Evolutionary conservation across 1,140 invertebrate genomes (phyloP), one percentile per base, ranked within the genome.

Genomic region (Penaeus indicus): DNA sequence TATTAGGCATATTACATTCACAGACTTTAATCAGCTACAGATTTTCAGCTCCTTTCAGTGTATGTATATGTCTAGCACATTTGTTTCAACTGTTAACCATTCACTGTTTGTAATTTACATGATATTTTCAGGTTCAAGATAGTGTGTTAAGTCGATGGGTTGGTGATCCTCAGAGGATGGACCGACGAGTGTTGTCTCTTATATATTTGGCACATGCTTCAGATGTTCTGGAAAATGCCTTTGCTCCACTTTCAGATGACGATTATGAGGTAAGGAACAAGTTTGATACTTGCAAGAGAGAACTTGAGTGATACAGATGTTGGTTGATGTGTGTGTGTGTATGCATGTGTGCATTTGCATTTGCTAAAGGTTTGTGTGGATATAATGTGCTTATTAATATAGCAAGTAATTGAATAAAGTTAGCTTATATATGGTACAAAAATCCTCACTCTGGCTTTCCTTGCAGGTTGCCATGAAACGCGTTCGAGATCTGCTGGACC

Each of bases 211-310:
- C 98, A 32, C 98, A 99, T 93, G 97, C 98, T 22, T 98, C 98
- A 78, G 99, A 99, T 94, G 99, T 99, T 22, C 94, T 99, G 10
- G 99, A 99, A 94, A 99, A 99, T 94, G 99, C 99, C n/a, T 99
- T 99, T 94, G 98, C 97, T 32, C 98, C 98, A 2, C 94, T 99
- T 3, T 99, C 97, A 67, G 98, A 99, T 93, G 98, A 99, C 92
- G 98, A 99, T 93, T 99, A 99, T 93, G 99, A 99, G 94, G 94
- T 99, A 88, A 63, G 99, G 25, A 2, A 7, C 16, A 18, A n/a
- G 7, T 69, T 10, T 69, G 27, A 32, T 69, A 0, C 8, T n/a
- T 69, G 27, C 27, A 0, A 32, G 2, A 32, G 32, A 32, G 2
- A 32, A 32, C 1, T 32, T 32, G 32, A 32, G 32, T 32, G 32